Conservation (phyloP, 1,140 invertebrate genomes). For the Drosophila triauraria region DNA sequence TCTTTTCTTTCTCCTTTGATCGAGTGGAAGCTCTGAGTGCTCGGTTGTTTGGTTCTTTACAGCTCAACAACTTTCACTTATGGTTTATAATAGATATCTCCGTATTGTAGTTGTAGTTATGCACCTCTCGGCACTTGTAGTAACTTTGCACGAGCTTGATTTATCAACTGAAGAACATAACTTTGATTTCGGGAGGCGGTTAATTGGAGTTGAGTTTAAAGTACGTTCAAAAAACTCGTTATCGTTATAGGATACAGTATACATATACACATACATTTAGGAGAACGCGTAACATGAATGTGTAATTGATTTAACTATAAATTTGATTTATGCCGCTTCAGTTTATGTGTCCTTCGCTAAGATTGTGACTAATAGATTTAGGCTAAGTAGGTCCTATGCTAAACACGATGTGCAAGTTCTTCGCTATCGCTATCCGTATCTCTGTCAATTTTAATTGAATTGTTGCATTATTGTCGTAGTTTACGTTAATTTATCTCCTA, state of each 20-base stretch:
- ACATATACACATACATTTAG: constrained; percentile 40
- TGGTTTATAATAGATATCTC: constrained; percentile 10
- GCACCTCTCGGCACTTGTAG: constrained; percentile 21
- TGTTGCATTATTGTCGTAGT: constrained; percentile 83
- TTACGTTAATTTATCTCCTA: constrained; percentile 76
- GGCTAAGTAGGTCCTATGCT: constrained; percentile 32
- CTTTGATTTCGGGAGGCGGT: constrained; percentile 1
- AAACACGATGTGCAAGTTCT: constrained; percentile 28
- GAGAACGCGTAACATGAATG: constrained; percentile 31
- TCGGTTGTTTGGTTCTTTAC: constrained; percentile 1
- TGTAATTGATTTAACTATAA: constrained; percentile 62
- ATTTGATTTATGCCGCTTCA: constrained; percentile 67
- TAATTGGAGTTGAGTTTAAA: constrained; percentile 26
- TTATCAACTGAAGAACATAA: constrained; percentile 23
- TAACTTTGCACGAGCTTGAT: constrained; percentile 35
- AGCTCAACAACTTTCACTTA: background rate
- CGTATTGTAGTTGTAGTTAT: constrained; percentile 19
- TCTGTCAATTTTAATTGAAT: constrained; percentile 78
- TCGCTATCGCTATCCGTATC: constrained; percentile 31
- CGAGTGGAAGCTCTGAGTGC: constrained; percentile 32
- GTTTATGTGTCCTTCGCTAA: constrained; percentile 44
- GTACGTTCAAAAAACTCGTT: constrained; percentile 33
- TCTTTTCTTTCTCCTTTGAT: constrained; percentile 6
- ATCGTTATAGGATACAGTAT: constrained; percentile 34
- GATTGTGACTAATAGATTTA: constrained; percentile 67